phyloP scores from a whole-genome alignment of 2,113 vertebrate species.

The Falco punctatus region DNA sequence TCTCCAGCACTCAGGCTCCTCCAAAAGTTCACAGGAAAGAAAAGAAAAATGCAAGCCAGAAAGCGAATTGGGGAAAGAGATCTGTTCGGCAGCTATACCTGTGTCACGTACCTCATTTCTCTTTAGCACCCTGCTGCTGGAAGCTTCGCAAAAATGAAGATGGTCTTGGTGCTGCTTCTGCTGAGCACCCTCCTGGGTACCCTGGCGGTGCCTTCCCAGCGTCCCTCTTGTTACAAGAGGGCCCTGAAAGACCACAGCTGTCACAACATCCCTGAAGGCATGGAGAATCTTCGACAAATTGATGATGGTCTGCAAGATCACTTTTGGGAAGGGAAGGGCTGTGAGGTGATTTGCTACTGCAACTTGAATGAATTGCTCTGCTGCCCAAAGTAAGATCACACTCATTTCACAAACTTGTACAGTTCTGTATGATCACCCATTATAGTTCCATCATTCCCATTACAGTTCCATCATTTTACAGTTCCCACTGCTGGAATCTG shows the following conservation, averaged over 20 bases:
- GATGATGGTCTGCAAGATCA: slow-evolving; percentile 65
- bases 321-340: slow-evolving; percentile 80
- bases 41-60: not conserved
- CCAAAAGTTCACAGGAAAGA: not conserved
- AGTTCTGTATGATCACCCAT: not conserved
- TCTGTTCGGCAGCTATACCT: not conserved
- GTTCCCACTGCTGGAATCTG: not conserved
- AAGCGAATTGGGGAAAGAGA: not conserved
- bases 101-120: not conserved
- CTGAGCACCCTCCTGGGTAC: slow-evolving; percentile 59
- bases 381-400: slow-evolving; percentile 82
- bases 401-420: not conserved
- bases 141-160: slow-evolving; percentile 45
- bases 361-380: slow-evolving; percentile 81
- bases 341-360: slow-evolving; percentile 84
- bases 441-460: not conserved
- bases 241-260: slow-evolving; percentile 71
- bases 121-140: not conserved
- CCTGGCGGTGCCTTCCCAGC: slow-evolving; percentile 50
- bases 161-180: slow-evolving; percentile 35
- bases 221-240: slow-evolving; percentile 79
- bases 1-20: not conserved
- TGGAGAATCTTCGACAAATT: slow-evolving; percentile 58
- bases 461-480: not conserved
- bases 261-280: slow-evolving; percentile 63